These are phyloP conservation scores for Poicephalus meyeri DNA, from an alignment of 2,113 vertebrate genomes.

Conservation along the genomic window DNA sequence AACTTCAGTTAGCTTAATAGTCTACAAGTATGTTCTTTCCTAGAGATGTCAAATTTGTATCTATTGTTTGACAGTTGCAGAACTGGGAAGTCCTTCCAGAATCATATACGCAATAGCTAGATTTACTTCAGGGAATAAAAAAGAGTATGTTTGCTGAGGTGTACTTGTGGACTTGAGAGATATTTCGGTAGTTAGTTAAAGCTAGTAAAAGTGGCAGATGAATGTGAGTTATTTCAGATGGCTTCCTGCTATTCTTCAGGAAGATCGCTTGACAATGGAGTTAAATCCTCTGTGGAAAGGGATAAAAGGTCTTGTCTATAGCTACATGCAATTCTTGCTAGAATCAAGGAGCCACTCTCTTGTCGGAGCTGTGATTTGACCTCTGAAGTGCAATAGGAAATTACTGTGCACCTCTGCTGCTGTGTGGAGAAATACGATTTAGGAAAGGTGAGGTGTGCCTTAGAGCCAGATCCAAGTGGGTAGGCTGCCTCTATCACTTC, in stretches of 20 bases:
- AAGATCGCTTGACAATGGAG: background rate
- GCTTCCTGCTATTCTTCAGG: background rate
- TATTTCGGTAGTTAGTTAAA: background rate
- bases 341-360: background rate
- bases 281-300: background rate
- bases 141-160: background rate
- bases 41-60: background rate
- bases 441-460: background rate
- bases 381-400: background rate
- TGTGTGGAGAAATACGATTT: background rate
- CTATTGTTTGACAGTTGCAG: background rate
- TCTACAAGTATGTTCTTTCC: background rate
- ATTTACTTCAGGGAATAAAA: background rate
- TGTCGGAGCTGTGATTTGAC: background rate
- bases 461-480: background rate
- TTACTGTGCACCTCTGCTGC: background rate
- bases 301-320: background rate
- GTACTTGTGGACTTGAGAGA: background rate
- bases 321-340: background rate
- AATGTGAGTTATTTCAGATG: background rate
- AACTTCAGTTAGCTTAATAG: background rate
- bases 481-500: background rate
- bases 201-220: background rate
- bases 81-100: background rate
- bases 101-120: background rate